Evolutionary conservation across 2,797 vertebrate genomes (phyloP), one percentile per base, ranked within the genome.

Genomic region (Apogon hyalosoma): DNA sequence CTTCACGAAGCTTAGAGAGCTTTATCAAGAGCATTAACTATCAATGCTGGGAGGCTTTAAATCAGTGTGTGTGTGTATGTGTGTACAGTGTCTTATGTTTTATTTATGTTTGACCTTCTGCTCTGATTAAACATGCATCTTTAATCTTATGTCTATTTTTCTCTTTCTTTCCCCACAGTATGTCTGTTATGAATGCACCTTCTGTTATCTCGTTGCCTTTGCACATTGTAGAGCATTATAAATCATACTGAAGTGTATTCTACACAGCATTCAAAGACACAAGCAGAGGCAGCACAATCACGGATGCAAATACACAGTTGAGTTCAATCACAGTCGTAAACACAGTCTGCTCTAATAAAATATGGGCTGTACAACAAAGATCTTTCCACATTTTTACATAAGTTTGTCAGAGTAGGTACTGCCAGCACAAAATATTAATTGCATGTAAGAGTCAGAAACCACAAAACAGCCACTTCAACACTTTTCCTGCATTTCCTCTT

Each of bases 401-500:
- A 15, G 7, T 41, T 24, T 6, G 10, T 49, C 5, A 16, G 1
- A 28, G 24, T 7, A 9, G 31, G 8, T 43, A 18, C 8, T 24
- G 0, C 51, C 54, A 74, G 56, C 8, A 14, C 14, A 11, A 2
- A 6, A 16, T 46, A 43, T 0, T 24, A 1, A 28, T 36, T 5
- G 53, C 38, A 16, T 59, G 7, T 3, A 39, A 36, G 66, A 31
- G 19, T 16, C 15, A 24, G 40, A 77, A 67, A 57, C 14, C 46
- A 33, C 46, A 63, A 61, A 77, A 77, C 24, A 48, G 68, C 62
- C 41, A 60, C 51, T 43, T 67, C 57, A 10, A 79, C 82, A 87
- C 48, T 74, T 75, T 77, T 43, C 15, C 33, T 43, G 8, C 55
- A 57, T 86, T 90, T 91, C 82, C 88, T 86, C 58, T 83, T 40